Base-by-base conservation (phyloP, 2,797 vertebrate species). In the Eulemur coronatus region DNA sequence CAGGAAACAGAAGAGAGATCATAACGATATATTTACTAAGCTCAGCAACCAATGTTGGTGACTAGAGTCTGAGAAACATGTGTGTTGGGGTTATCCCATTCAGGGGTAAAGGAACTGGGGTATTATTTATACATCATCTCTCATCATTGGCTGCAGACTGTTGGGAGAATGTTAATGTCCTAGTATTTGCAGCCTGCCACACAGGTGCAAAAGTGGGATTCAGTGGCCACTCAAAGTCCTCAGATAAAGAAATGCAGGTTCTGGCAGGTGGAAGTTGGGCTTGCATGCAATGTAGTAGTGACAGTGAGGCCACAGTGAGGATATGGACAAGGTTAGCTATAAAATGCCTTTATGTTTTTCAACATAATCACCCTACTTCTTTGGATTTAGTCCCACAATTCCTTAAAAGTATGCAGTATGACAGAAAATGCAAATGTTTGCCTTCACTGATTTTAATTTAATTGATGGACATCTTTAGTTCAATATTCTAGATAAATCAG, bases 401-500 rank as follows among this genome's bases (percentile, higher is more conserved):
- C 4, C 50, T 88, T 84, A 72, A 90, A 73, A 73, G 7, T 80
- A 65, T 41, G 30, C 7, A 75, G 8, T 59, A 57, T n/a, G 14
- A 73, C 33, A 7, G 67, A 4, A 92, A 91, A 84, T 65, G 11
- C 4, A 72, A 76, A 48, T 63, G 11, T 73, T 28, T 69, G 12
- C 12, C 43, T 88, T 84, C 17, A 12, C 8, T 33, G 33, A 72
- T 88, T 91, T 90, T 59, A 61, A 94, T 26, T 76, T 78, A 63
- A 88, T 18, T 73, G 17, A 61, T 69, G 87, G 30, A 91, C 72
- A 85, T 7, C 41, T 84, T 93, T 57, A 79, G 59, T 78, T 65
- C 7, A 85, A 84, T 93, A 59, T 81, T 89, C 14, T 95, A 61
- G 92, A 82, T 84, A 84, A 92, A 84, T 95, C 26, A 41, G 15